Conservation (phyloP, 1,140 invertebrate genomes). For the Zaprionus lachaisei region DNA sequence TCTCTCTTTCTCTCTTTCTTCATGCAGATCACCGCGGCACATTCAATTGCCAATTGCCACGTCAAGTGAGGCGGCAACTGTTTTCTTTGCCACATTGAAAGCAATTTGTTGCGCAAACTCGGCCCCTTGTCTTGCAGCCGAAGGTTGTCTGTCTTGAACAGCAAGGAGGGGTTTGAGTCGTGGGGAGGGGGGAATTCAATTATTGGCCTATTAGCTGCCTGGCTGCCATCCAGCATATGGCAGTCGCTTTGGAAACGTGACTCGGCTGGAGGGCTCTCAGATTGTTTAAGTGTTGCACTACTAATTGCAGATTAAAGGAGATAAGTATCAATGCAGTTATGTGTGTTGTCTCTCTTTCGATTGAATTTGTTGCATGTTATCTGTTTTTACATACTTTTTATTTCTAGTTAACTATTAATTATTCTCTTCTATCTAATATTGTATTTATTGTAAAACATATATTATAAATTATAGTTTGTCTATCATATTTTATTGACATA, state of each 20-base stretch:
- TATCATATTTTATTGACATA: no score
- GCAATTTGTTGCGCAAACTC: slow-evolving; percentile 51
- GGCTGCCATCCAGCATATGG: slow-evolving; percentile 23
- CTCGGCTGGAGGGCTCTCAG: slow-evolving; percentile 6
- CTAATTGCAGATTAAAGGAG: background rate
- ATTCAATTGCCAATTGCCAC: slow-evolving; percentile 42
- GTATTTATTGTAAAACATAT: no score
- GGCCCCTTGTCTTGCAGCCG: slow-evolving; percentile 17
- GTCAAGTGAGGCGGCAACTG: slow-evolving; percentile 32
- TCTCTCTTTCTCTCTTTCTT: background rate
- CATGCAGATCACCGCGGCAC: slow-evolving; percentile 25
- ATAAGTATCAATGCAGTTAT: background rate
- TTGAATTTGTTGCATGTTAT: no score
- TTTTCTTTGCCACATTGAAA: slow-evolving; percentile 38
- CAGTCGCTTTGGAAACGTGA: slow-evolving; percentile 40
- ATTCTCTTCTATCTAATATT: no score
- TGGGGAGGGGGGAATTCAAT: slow-evolving; percentile 9
- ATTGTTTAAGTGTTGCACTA: slow-evolving; percentile 4
- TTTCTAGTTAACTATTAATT: no score
- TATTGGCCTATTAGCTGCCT: slow-evolving; percentile 45
- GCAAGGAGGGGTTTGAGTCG: background rate
- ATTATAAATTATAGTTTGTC: no score
- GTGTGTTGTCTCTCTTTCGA: no score
- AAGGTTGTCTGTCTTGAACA: slow-evolving; percentile 33
- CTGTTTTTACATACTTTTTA: no score